Percentiles rank a stretch among this genome's conserved stretches.
Conservation (phyloP, 1,140 invertebrate genomes). For the Nasonia vitripennis region DNA sequence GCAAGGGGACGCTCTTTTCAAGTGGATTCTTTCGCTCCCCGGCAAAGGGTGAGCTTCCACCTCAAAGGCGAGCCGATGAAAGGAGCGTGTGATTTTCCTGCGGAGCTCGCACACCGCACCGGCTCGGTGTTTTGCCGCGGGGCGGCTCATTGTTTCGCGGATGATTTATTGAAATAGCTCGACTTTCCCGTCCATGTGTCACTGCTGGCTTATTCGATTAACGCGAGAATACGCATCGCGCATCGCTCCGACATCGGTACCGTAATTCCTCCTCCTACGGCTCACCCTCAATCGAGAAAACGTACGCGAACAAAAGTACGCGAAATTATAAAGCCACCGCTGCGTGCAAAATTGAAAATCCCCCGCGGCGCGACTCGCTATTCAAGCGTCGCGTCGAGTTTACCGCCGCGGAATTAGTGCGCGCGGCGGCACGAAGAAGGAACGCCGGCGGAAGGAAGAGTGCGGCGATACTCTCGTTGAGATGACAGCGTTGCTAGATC, state of each 20-base stretch:
- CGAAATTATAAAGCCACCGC: background rate
- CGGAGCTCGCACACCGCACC: background rate
- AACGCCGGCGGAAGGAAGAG: too few relatives aligned
- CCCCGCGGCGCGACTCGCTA: background rate
- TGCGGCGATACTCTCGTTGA: too few relatives aligned
- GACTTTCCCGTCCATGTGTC: background rate
- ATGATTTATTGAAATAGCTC: conserved; percentile 19
- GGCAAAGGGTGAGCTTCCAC: background rate
- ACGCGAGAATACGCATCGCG: too few relatives aligned
- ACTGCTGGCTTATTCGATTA: too few relatives aligned
- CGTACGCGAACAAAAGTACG: background rate
- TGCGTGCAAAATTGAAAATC: conserved; percentile 40
- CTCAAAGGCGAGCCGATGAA: conserved; percentile 30
- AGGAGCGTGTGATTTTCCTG: conserved; percentile 8
- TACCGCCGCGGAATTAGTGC: background rate
- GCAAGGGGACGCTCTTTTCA: background rate
- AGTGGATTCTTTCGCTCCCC: conserved; percentile 15
- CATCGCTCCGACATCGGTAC: too few relatives aligned
- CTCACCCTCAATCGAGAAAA: background rate
- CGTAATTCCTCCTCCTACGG: too few relatives aligned
- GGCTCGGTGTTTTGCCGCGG: background rate
- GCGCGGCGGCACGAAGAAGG: background rate
- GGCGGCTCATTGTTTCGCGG: background rate
- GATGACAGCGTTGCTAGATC: too few relatives aligned
- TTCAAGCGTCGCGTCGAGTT: background rate